Evolutionary conservation across 2,113 vertebrate species (phyloP).

Genomic region (Noctilio leporinus): DNA sequence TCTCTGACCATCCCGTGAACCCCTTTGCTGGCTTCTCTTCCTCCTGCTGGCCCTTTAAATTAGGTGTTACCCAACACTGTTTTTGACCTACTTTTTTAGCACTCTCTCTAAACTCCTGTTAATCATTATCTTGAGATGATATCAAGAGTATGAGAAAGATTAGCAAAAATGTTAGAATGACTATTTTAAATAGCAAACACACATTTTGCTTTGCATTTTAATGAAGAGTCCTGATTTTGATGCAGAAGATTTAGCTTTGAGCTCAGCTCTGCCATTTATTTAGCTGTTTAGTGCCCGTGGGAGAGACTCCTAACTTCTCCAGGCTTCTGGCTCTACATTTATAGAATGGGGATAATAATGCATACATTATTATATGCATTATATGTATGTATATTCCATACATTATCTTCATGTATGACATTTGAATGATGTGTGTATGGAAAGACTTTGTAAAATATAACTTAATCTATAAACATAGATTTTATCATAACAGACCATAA

Average conservation of each 20-base stretch:
- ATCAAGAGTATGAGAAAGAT: slow-evolving; percentile 3
- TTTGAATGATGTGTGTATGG: background rate
- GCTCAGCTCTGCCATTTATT: background rate
- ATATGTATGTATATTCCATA: no score
- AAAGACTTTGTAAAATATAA: background rate
- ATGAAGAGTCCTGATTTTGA: background rate
- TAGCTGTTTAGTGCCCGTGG: background rate
- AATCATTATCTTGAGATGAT: slow-evolving; percentile 44
- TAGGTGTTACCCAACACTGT: background rate
- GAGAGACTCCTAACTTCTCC: background rate
- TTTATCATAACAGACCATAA: background rate
- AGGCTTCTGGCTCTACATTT: background rate
- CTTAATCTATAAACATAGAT: background rate
- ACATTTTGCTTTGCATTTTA: background rate
- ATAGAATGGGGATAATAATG: background rate
- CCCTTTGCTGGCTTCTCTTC: background rate
- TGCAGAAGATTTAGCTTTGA: background rate
- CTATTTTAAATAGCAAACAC: background rate
- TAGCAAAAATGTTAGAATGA: slow-evolving; percentile 28
- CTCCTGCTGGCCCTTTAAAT: background rate
- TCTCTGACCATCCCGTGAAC: background rate
- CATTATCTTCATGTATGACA: background rate
- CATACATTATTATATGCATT: no score
- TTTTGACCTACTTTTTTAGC: slow-evolving; percentile 27
- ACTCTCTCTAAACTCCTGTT: slow-evolving; percentile 8